These are phyloP conservation scores for Gallirallus australis DNA, from an alignment of 2,797 vertebrate genomes.

Conservation along the genomic window DNA sequence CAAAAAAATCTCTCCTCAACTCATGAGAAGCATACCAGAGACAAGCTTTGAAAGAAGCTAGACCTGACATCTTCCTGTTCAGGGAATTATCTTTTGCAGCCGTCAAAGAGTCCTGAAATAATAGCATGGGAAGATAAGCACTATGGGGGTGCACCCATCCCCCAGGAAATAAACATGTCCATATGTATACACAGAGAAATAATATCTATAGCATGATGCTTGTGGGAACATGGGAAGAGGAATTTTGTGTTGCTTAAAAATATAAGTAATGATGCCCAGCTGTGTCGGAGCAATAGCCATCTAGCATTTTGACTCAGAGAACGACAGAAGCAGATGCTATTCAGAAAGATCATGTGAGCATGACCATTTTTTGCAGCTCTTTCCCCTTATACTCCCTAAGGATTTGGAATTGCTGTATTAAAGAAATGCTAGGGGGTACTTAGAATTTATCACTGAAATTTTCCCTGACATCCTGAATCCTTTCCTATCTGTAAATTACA, in stretches of 20 bases:
- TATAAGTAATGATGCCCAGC: constrained; percentile 52
- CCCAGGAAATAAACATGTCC: constrained; percentile 43
- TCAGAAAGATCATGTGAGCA: background rate
- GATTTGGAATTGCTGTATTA: background rate
- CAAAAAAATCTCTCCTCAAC: background rate
- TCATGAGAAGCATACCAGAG: background rate
- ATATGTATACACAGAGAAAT: constrained; percentile 36
- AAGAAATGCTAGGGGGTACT: background rate
- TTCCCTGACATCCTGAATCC: background rate
- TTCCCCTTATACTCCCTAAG: background rate
- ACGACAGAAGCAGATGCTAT: constrained; percentile 50
- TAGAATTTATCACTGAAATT: background rate
- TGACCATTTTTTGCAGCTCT: background rate
- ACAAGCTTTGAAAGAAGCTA: background rate
- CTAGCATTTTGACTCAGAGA: background rate
- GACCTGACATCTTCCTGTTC: background rate
- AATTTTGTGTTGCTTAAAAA: constrained; percentile 25
- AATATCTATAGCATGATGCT: constrained; percentile 39
- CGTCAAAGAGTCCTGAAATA: constrained; percentile 16
- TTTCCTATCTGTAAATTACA: background rate
- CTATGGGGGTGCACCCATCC: background rate
- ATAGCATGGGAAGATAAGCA: constrained; percentile 48
- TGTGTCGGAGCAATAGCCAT: constrained; percentile 19
- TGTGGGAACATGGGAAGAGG: constrained; percentile 33
- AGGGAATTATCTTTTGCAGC: background rate